Percentiles rank a stretch among this genome's conserved stretches.
phyloP scores from a whole-genome alignment of 2,113 vertebrate species.

The Pycnonotus jocosus region DNA sequence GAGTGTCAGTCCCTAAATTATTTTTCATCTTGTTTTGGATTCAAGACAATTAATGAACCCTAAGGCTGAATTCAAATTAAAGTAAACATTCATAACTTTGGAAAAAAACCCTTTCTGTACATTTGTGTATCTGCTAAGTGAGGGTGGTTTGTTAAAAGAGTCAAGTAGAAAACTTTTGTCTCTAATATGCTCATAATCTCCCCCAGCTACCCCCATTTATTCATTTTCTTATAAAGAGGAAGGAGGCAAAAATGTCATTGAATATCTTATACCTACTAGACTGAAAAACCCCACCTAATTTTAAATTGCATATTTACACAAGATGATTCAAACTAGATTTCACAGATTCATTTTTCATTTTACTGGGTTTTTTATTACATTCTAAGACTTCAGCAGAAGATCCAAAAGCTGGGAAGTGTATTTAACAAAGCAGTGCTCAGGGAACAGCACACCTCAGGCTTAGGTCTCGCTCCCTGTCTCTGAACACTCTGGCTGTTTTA shows the following conservation, averaged over 20 bases:
- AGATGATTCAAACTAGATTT: background rate
- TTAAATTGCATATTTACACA: background rate
- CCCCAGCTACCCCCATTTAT: background rate
- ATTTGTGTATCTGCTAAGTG: background rate
- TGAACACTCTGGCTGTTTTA: background rate
- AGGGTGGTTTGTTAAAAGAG: background rate
- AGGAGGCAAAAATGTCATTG: background rate
- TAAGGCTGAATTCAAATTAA: background rate
- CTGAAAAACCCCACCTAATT: background rate
- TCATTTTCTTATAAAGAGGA: background rate
- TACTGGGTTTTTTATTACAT: background rate
- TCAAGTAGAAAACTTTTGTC: background rate
- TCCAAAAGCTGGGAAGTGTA: background rate
- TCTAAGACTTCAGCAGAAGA: background rate
- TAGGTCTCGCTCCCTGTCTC: background rate
- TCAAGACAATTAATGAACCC: background rate
- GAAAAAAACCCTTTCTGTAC: accelerated
- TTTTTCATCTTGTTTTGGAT: background rate
- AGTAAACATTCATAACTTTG: background rate
- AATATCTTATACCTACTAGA: background rate
- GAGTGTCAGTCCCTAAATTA: background rate
- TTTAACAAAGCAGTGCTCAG: background rate
- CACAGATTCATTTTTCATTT: background rate
- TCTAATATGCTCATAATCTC: background rate
- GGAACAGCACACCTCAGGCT: background rate